These are phyloP conservation scores for Ylistrum balloti DNA, from an alignment of 1,140 invertebrate genomes.

Conservation along the genomic window DNA sequence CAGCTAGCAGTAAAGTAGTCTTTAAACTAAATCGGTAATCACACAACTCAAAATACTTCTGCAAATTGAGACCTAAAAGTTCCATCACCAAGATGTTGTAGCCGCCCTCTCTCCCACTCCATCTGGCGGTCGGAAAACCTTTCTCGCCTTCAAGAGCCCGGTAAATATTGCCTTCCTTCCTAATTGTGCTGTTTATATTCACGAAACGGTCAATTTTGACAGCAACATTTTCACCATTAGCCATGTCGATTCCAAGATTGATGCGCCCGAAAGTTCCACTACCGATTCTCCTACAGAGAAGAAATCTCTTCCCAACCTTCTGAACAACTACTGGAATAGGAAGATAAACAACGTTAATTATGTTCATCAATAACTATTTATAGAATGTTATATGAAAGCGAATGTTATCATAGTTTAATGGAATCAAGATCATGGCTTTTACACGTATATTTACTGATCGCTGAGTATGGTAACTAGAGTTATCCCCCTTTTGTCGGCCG, in stretches of 20 bases:
- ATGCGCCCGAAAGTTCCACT: neutral
- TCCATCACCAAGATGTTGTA: slow-evolving; percentile 73
- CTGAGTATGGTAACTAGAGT: too few relatives aligned
- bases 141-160: slow-evolving; percentile 27
- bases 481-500: too few relatives aligned
- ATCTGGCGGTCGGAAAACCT: slow-evolving; percentile 95
- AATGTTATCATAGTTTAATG: too few relatives aligned
- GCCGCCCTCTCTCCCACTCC: slow-evolving; percentile 94
- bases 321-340: neutral
- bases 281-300: neutral
- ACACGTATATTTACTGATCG: too few relatives aligned
- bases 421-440: too few relatives aligned
- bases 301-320: neutral
- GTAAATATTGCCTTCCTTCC: slow-evolving; percentile 48
- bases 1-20: slow-evolving; percentile 68
- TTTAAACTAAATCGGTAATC: slow-evolving; percentile 68
- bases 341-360: neutral
- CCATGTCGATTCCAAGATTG: neutral
- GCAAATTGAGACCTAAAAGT: slow-evolving; percentile 65
- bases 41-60: neutral
- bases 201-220: neutral
- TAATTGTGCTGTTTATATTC: neutral
- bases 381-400: too few relatives aligned
- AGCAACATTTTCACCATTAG: neutral
- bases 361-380: too few relatives aligned